Conservation (phyloP, 2,113 vertebrate species). For the Coptodon rendalli region DNA sequence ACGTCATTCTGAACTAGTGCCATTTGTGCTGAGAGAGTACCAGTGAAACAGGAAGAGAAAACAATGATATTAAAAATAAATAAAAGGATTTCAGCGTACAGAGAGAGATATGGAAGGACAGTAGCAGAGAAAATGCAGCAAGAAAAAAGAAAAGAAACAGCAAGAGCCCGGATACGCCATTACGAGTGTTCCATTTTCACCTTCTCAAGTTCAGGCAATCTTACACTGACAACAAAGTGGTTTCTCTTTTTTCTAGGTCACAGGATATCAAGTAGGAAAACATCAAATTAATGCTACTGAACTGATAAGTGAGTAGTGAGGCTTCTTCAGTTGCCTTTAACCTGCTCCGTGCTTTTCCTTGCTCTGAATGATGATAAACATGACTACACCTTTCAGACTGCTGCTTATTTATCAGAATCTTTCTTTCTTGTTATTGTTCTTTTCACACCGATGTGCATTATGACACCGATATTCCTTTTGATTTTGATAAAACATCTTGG, state of each 20-base stretch:
- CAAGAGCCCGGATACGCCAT: background rate
- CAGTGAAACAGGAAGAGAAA: conserved; percentile 15
- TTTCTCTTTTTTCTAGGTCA: background rate
- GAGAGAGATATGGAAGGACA: background rate
- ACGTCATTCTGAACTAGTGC: conserved; percentile 70
- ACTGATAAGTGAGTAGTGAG: background rate
- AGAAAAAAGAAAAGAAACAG: background rate
- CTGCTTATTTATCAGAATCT: background rate
- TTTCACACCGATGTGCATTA: background rate
- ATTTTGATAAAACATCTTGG: background rate
- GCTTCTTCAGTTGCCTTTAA: background rate
- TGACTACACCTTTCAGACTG: background rate
- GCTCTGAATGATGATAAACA: background rate
- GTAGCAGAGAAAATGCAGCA: background rate
- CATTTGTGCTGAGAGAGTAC: conserved; percentile 52
- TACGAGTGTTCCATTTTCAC: background rate
- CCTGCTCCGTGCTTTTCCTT: background rate
- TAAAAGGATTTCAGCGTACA: conserved; percentile 21
- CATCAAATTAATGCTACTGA: background rate
- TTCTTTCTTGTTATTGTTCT: background rate
- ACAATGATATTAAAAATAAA: conserved; percentile 65
- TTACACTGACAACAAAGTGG: background rate
- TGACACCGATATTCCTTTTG: background rate
- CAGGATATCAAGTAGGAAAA: background rate
- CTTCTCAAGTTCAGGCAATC: background rate